Evolutionary conservation across 1,140 invertebrate species (phyloP).

Genomic region (Aleiodes sp.): DNA sequence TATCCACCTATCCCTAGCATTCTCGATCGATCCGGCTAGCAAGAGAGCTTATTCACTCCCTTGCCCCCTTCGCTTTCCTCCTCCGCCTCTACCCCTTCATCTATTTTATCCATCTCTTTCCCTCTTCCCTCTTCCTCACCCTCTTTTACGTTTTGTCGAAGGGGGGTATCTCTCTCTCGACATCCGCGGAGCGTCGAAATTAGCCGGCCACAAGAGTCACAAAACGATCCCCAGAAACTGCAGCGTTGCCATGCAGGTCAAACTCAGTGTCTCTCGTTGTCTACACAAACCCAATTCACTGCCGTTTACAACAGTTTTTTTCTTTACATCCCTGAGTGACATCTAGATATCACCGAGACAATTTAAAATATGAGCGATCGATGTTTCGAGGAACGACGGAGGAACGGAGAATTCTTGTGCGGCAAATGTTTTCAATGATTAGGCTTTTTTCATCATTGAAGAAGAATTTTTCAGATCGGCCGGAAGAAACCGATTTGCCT

Average conservation of each 20-base stretch:
- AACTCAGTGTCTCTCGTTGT: too few species aligned
- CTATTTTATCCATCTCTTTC: conserved; percentile 28
- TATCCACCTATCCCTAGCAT: conserved; percentile 28
- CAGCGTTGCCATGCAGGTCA: conserved; percentile 37
- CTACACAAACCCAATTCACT: background rate
- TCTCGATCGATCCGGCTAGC: conserved; percentile 32
- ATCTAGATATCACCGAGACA: background rate
- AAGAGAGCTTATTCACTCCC: conserved; percentile 40
- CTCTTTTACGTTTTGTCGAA: conserved; percentile 25
- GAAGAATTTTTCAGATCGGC: background rate
- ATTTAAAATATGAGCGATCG: background rate
- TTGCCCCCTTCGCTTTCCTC: conserved; percentile 30
- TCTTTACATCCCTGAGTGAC: background rate
- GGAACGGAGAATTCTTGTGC: too few species aligned
- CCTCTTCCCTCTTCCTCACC: conserved; percentile 24
- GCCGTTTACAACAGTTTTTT: background rate
- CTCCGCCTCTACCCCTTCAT: background rate
- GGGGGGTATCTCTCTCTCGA: conserved; percentile 37
- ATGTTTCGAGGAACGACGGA: too few species aligned
- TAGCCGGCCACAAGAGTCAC: conserved; percentile 33
- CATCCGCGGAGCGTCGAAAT: conserved; percentile 35
- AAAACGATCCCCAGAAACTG: conserved; percentile 39
- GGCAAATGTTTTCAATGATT: too few species aligned
- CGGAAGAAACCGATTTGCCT: conserved; percentile 1
- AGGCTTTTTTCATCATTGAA: background rate